Conservation (phyloP, 2,797 vertebrate species). For the Gorsachius magnificus region DNA sequence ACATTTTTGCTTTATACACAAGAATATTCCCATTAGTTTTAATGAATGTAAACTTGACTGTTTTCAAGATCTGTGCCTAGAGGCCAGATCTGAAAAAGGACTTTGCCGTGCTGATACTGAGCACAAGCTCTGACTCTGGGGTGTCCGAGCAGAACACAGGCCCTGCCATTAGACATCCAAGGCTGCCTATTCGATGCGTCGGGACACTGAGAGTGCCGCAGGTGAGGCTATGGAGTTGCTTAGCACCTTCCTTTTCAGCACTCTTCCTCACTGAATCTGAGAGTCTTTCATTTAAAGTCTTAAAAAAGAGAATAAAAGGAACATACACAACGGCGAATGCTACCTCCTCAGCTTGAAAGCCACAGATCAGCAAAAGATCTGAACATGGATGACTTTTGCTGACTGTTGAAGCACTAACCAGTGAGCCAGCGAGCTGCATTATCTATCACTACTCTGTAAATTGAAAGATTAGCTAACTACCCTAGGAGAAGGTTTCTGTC, state of each 20-base stretch:
- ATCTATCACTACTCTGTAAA: neutral
- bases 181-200: rapidly evolving
- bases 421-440: neutral
- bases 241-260: neutral
- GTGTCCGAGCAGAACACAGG: neutral
- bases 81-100: neutral
- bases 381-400: neutral
- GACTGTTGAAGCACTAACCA: neutral
- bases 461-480: neutral
- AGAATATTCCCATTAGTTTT: neutral
- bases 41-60: neutral
- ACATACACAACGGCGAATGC: neutral
- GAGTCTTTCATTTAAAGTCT: neutral
- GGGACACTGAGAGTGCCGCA: neutral
- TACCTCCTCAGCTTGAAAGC: neutral
- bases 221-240: neutral
- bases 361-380: neutral
- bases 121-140: neutral
- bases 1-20: neutral
- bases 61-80: neutral
- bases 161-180: neutral
- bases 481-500: neutral
- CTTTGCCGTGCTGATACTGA: neutral
- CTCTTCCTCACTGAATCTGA: neutral
- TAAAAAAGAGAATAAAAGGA: neutral